A percentile compares a stretch with the other conserved stretches of the same genome.
phyloP scores from a whole-genome alignment of 2,113 vertebrate genomes.

The Scomber japonicus region DNA sequence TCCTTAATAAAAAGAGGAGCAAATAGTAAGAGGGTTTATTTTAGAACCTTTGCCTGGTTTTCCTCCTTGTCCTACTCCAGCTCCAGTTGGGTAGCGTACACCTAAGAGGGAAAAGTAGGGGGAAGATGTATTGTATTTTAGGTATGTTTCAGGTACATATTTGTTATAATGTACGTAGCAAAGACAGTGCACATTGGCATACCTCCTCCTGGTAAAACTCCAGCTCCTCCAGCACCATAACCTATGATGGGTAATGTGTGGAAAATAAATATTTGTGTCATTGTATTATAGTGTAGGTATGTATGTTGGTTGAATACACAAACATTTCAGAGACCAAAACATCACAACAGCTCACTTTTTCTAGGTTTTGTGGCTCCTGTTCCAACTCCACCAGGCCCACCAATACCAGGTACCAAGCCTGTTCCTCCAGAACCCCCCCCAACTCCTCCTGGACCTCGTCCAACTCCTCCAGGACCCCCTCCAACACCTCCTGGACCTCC shows the following conservation, averaged over 20 bases:
- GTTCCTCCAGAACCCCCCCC: slow-evolving; percentile 63
- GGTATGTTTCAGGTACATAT: neutral
- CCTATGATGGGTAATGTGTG: slow-evolving; percentile 52
- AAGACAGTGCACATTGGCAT: slow-evolving; percentile 18
- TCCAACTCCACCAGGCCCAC: slow-evolving; percentile 62
- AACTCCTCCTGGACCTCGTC: slow-evolving; percentile 49
- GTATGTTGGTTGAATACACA: neutral
- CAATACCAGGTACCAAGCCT: slow-evolving; percentile 48
- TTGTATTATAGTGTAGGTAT: neutral
- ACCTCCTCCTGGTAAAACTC: slow-evolving; percentile 81
- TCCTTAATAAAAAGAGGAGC: neutral
- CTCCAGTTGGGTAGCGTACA: slow-evolving; percentile 77
- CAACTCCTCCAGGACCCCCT: slow-evolving; percentile 43
- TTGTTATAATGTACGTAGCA: neutral
- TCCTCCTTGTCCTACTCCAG: slow-evolving; percentile 75
- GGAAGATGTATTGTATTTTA: neutral
- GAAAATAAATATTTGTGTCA: neutral
- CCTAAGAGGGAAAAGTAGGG: slow-evolving; percentile 59
- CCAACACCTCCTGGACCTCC: slow-evolving; percentile 41
- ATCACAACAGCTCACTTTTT: slow-evolving; percentile 73
- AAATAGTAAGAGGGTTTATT: neutral
- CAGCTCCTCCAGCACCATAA: slow-evolving; percentile 76
- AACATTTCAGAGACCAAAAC: slow-evolving; percentile 16
- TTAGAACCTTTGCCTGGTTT: slow-evolving; percentile 81
- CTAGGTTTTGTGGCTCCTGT: slow-evolving; percentile 72